Conservation (phyloP, 2,888 invertebrate species). For the Nemotelus nigrinus region DNA sequence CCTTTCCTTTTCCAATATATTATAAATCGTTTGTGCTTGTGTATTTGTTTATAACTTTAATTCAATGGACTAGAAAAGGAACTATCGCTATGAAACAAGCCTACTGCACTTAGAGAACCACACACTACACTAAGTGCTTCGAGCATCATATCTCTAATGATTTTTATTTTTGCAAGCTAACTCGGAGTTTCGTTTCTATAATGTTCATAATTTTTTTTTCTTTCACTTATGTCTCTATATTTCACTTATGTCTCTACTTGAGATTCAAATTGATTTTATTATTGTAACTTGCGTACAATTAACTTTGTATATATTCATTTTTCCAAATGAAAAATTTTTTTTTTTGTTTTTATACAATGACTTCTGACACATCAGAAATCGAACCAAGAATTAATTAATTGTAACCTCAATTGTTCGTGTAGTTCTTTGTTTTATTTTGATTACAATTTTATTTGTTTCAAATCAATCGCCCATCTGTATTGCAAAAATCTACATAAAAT, state of each 20-base stretch:
- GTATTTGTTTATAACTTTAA: constrained; percentile 10
- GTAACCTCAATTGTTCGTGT: too few relatives aligned
- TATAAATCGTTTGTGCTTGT: constrained; percentile 1
- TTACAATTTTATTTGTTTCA: too few relatives aligned
- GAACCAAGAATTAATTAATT: too few relatives aligned
- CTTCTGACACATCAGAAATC: too few relatives aligned
- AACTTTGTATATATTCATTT: constrained; percentile 25
- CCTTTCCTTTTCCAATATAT: constrained; percentile 11
- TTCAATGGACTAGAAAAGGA: constrained; percentile 20
- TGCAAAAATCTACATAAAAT: too few relatives aligned
- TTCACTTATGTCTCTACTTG: constrained; percentile 17
- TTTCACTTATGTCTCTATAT: constrained; percentile 37
- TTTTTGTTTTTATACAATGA: too few relatives aligned
- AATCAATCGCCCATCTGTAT: too few relatives aligned
- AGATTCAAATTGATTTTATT: constrained; percentile 39
- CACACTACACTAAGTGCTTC: constrained; percentile 35
- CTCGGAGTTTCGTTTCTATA: constrained; percentile 45
- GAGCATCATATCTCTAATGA: constrained; percentile 22
- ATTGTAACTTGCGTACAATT: constrained; percentile 34
- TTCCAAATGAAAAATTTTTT: background rate
- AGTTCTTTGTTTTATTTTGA: too few relatives aligned
- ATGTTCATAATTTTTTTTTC: constrained; percentile 1
- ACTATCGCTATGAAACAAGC: background rate
- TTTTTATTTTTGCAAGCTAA: constrained; percentile 46
- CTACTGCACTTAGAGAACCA: constrained; percentile 12